Evolutionary conservation across 2,888 invertebrate genomes (phyloP), one percentile per base, ranked within the genome.

Genomic region (Lasioglossum vierecki): DNA sequence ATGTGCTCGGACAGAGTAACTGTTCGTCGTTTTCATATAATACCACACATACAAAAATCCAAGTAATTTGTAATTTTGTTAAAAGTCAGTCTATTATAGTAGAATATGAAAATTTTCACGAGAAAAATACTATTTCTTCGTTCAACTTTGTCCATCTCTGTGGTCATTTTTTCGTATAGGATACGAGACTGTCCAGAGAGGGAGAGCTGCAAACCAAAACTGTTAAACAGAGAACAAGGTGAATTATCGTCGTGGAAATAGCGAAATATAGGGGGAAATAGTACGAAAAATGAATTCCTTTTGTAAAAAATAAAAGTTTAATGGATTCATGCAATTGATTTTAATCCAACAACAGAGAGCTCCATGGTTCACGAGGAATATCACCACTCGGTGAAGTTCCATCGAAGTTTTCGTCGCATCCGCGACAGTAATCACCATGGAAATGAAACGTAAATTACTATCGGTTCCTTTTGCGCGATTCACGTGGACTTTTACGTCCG

Each of bases 271-370:
- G n/a, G 9, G 57, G 0, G 18, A 57, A 57, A 57, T n/a, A 57
- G 9, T 57, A 57, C 3, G n/a, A 57, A n/a, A 57, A 57, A 57
- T n/a, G 9, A n/a, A 57, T 57, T 57, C 9, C 5, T 15, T 8
- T 1, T 18, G 75, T 22, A 70, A 49, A 75, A 74, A 79, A 4
- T 3, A 60, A 60, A 79, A 75, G 75, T 82, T 63, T 60, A 74
- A 75, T 30, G 49, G 53, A 70, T 53, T 41, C 60, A n/a, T 53
- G 66, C 60, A 83, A 78, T 81, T 71, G 75, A 84, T 84, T 78
- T 81, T 78, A 84, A 81, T 71, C 70, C 78, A 70, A 75, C 39
- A 60, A 81, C 75, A 74, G 75, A 78, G 81, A 44, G 49, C 75
- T 70, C 35, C 70, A 66, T 63, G 49, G 49, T 77, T 53, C 53